Conservation (phyloP, 2,888 invertebrate species). For the Aradus depressus region DNA sequence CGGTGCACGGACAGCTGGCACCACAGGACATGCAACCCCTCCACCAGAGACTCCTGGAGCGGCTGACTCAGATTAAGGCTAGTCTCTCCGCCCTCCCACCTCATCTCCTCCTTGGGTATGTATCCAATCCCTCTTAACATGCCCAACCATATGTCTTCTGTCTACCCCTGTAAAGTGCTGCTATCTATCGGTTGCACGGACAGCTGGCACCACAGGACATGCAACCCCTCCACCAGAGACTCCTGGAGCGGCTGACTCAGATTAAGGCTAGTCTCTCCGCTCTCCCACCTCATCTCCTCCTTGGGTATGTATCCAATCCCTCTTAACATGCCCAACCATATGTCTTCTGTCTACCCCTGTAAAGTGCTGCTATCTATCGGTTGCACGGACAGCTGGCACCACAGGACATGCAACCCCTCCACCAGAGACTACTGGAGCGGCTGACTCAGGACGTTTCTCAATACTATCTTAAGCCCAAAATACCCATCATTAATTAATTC, state of each 20-base stretch:
- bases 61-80: conserved; percentile 73
- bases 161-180: no score
- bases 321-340: no score
- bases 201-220: conserved; percentile 77
- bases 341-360: no score
- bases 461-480: no score
- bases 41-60: conserved; percentile 76
- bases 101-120: conserved; percentile 8
- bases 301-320: conserved; percentile 9
- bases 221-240: conserved; percentile 77
- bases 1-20: conserved; percentile 73
- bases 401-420: conserved; percentile 78
- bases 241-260: conserved; percentile 78
- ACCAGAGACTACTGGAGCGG: conserved; percentile 76
- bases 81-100: conserved; percentile 42
- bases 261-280: conserved; percentile 57
- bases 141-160: no score
- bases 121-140: no score
- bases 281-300: conserved; percentile 17
- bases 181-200: no score
- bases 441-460: no score
- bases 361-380: no score
- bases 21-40: conserved; percentile 82
- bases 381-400: conserved; percentile 82
- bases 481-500: no score